Base-by-base conservation (phyloP, 2,113 vertebrate genomes). In the Amblyopsis rosae region DNA sequence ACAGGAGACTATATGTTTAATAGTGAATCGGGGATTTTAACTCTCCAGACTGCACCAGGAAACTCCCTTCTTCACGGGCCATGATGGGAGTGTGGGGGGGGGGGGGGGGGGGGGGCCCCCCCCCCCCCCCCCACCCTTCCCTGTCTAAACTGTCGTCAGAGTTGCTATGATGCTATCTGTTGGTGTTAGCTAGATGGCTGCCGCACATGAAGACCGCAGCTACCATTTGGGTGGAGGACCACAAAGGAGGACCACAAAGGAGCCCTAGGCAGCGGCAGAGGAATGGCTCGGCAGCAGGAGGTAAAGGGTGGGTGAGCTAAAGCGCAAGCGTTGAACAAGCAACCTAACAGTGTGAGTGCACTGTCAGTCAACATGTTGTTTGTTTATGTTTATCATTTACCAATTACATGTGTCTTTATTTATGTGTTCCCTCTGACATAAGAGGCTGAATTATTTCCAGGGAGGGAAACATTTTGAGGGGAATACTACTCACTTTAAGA, bases 81-180 rank as follows among this genome's bases (percentile, higher is more conserved):
- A 49, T 12, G 26, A 46, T 26, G 41, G 32, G 54, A n/a, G n/a
- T n/a, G n/a, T n/a, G 35, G 35, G 35, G 7, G 35, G 53, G 73
- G 74, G 68, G 80, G 82, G 69, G 35, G 7, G 35, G 53, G 73
- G 74, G 68, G 80, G 82, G 69, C n/a, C n/a, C n/a, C n/a, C n/a
- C n/a, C n/a, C n/a, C n/a, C n/a, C n/a, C n/a, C n/a, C n/a, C n/a
- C n/a, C 77, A 73, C 80, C 67, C 45, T 56, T 86, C 75, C 78
- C 71, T 67, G 65, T 69, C 64, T 67, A 69, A 54, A n/a, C 59
- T 58, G 70, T 60, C 50, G 70, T 86, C 68, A 65, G 73, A 64
- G 45, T 41, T 55, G 76, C 75, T 70, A 58, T 87, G 86, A 89
- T 86, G 84, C 61, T 90, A 77, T 86, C 81, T 88, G 77, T 80